A percentile compares a stretch with the other conserved stretches of the same genome.
Evolutionary conservation across 2,113 vertebrate species (phyloP).

Genomic region (Cyphomyrus plagiostoma): DNA sequence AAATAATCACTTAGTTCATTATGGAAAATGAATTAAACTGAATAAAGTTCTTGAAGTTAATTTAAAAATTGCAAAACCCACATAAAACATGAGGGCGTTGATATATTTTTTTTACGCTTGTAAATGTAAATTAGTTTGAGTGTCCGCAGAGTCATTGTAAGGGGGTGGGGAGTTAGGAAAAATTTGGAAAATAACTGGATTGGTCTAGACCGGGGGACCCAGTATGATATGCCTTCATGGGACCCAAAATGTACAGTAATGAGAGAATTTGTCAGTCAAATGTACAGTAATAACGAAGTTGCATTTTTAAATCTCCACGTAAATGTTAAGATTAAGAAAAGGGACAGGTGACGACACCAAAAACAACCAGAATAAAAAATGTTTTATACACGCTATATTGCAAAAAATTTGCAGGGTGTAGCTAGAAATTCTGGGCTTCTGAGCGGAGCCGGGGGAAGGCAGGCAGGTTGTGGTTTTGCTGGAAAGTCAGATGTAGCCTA

Average conservation of each 20-base stretch:
- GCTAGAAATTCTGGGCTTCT: background rate
- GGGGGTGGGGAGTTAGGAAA: no score
- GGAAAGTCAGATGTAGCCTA: no score
- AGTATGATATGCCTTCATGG: no score
- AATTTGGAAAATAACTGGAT: no score
- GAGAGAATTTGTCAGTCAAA: no score
- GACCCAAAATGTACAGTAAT: background rate
- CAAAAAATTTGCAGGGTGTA: background rate
- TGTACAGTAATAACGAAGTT: background rate
- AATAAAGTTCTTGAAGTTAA: background rate
- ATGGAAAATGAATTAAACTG: background rate
- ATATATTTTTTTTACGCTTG: background rate
- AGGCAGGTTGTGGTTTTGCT: background rate
- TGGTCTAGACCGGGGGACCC: no score
- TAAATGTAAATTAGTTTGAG: background rate
- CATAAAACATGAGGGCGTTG: background rate
- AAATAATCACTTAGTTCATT: background rate
- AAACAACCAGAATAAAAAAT: background rate
- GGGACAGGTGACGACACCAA: background rate
- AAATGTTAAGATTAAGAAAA: background rate
- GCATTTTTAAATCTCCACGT: background rate
- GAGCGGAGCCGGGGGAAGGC: background rate
- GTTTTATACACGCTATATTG: background rate
- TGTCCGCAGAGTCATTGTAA: no score
- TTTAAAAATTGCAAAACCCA: background rate